phyloP scores from a whole-genome alignment of 2,888 invertebrate species.

The Amphipoea oculea region DNA sequence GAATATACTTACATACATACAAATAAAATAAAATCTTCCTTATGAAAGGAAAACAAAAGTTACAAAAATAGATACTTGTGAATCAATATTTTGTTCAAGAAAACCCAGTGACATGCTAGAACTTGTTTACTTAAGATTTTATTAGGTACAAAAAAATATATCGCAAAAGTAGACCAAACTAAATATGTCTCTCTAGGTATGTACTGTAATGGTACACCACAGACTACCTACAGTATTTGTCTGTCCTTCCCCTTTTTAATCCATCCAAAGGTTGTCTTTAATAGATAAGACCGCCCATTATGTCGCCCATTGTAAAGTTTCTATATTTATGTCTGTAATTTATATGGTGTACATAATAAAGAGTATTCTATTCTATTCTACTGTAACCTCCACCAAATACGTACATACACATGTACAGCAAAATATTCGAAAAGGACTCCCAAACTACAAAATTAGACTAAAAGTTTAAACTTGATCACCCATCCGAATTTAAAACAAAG shows the following conservation, averaged over 20 bases:
- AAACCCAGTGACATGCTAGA: not conserved
- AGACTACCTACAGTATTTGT: too few species aligned
- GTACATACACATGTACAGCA: constrained; percentile 27
- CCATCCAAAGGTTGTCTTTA: too few species aligned
- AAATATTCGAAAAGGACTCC: constrained; percentile 49
- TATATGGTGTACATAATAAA: too few species aligned
- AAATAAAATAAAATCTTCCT: too few species aligned
- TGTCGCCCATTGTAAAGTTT: too few species aligned
- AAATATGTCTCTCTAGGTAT: not conserved
- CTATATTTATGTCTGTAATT: too few species aligned
- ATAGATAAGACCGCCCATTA: too few species aligned
- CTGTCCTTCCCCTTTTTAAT: too few species aligned
- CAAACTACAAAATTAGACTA: constrained; percentile 83
- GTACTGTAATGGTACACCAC: not conserved
- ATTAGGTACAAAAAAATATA: not conserved
- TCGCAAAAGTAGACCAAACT: not conserved
- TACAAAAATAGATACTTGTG: not conserved
- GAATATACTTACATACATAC: too few species aligned
- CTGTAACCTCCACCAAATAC: not conserved
- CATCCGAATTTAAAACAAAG: constrained; percentile 87
- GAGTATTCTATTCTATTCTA: too few species aligned
- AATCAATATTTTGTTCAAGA: not conserved
- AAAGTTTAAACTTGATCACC: constrained; percentile 88
- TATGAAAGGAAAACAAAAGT: not conserved
- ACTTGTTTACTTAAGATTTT: not conserved